phyloP scores from a whole-genome alignment of 2,113 vertebrate genomes.

The Neodontobutis hainanensis region DNA sequence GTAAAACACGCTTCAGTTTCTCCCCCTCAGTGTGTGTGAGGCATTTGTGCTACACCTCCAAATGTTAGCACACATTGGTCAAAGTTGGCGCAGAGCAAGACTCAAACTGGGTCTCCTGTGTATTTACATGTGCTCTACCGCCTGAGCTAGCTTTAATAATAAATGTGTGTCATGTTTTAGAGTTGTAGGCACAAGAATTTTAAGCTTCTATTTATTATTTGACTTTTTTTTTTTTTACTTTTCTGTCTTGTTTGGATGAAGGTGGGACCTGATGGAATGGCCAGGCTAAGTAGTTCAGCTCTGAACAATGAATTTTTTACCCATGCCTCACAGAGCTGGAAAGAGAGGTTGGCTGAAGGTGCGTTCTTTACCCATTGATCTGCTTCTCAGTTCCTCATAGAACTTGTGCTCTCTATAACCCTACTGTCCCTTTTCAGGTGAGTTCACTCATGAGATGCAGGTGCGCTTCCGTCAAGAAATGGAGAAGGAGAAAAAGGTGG shows the following conservation, averaged over 20 bases:
- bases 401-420: not conserved
- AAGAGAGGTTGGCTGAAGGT: slow-evolving; percentile 94
- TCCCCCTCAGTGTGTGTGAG: too few species aligned
- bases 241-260: slow-evolving; percentile 48
- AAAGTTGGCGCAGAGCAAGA: too few species aligned
- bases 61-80: too few species aligned
- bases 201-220: not conserved
- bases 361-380: slow-evolving; percentile 12
- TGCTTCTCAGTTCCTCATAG: not conserved
- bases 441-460: slow-evolving; percentile 99
- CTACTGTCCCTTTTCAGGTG: slow-evolving; percentile 78
- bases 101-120: too few species aligned
- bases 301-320: slow-evolving; percentile 99
- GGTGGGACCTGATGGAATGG: slow-evolving; percentile 91
- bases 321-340: slow-evolving; percentile 96
- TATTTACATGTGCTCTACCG: too few species aligned
- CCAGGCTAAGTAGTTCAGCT: slow-evolving; percentile 91
- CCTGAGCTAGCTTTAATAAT: too few species aligned
- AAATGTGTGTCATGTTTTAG: too few species aligned
- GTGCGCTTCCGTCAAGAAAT: slow-evolving; percentile 96
- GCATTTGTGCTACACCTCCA: too few species aligned
- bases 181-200: too few species aligned
- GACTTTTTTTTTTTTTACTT: not conserved
- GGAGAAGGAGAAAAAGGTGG: slow-evolving; percentile 98
- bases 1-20: too few species aligned